These are phyloP conservation scores for Amazonetta brasiliensis DNA, from an alignment of 2,797 vertebrate genomes.

Conservation along the genomic window DNA sequence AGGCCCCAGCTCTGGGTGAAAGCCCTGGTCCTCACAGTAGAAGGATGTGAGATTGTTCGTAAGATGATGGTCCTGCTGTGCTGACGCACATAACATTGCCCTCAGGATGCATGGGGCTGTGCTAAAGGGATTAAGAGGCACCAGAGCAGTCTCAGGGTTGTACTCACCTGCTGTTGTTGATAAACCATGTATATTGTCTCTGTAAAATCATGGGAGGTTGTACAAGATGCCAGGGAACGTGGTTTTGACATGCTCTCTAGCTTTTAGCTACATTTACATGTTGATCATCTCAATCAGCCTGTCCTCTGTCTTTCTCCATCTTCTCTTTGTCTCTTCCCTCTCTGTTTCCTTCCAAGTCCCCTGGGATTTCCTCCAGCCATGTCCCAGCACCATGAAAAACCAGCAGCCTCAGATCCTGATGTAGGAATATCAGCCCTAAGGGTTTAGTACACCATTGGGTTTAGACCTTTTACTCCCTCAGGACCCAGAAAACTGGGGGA, in stretches of 20 bases:
- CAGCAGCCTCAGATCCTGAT: neutral
- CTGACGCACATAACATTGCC: neutral
- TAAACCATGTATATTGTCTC: neutral
- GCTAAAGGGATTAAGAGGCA: accelerated
- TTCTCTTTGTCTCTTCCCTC: neutral
- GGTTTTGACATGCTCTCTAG: neutral
- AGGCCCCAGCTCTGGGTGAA: neutral
- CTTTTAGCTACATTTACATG: neutral
- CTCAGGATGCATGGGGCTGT: neutral
- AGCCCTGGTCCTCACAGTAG: neutral
- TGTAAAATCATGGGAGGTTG: neutral
- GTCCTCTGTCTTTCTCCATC: neutral
- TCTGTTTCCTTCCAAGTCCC: neutral
- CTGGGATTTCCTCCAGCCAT: neutral
- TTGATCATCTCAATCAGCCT: neutral
- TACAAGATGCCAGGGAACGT: neutral
- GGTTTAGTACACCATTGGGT: neutral
- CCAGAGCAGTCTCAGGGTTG: neutral
- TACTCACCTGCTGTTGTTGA: neutral
- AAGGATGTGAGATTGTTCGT: neutral
- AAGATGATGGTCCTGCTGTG: neutral
- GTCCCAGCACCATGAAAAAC: neutral
- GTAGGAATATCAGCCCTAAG: neutral
- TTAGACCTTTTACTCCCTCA: neutral
- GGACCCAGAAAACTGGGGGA: neutral